phyloP scores from a whole-genome alignment of 2,113 vertebrate genomes.

The Lucifuga dentata region DNA sequence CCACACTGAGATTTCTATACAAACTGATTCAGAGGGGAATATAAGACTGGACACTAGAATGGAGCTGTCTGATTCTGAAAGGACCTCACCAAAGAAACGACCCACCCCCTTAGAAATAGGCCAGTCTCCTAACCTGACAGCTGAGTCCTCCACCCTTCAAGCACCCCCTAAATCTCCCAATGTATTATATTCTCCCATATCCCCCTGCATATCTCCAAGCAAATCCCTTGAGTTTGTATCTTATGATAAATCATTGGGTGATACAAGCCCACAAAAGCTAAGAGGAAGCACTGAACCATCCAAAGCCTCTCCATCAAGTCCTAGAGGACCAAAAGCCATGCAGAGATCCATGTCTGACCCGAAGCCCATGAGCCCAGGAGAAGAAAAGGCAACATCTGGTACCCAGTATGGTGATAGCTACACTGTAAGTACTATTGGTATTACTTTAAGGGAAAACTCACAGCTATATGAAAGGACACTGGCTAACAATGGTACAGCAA shows the following conservation, averaged over 20 bases:
- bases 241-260: conserved; percentile 94
- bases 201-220: conserved; percentile 92
- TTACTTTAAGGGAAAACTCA: not conserved
- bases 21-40: conserved; percentile 93
- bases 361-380: conserved; percentile 95
- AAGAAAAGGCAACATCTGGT: conserved; percentile 89
- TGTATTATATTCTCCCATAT: conserved; percentile 97
- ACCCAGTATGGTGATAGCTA: conserved; percentile 92
- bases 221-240: conserved; percentile 97
- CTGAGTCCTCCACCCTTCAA: conserved; percentile 89
- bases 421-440: conserved; percentile 85
- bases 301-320: conserved; percentile 88
- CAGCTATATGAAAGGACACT: not conserved
- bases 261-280: conserved; percentile 91
- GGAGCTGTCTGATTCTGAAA: conserved; percentile 93
- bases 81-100: conserved; percentile 91
- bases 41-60: conserved; percentile 92
- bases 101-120: conserved; percentile 95
- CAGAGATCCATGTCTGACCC: conserved; percentile 97
- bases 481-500: not conserved
- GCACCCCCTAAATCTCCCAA: conserved; percentile 96
- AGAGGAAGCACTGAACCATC: conserved; percentile 85
- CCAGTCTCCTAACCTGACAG: conserved; percentile 90
- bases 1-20: conserved; percentile 96
- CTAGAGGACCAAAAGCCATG: conserved; percentile 91